Evolutionary conservation across 2,888 invertebrate species (phyloP).

Genomic region (Stenoptilia bipunctidactyla): DNA sequence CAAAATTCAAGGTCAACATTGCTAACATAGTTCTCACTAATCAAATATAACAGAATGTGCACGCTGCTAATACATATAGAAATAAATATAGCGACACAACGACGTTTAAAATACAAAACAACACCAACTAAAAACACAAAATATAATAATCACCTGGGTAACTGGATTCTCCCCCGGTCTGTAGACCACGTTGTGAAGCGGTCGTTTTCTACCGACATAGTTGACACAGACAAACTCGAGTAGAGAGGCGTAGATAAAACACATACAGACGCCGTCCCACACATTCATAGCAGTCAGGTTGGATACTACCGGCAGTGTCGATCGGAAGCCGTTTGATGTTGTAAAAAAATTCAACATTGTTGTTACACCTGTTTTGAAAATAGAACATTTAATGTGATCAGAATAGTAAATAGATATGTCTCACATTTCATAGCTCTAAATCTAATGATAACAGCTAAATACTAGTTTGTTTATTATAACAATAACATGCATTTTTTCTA

Average conservation of each 20-base stretch:
- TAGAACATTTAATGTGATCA: no score
- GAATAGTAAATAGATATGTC: no score
- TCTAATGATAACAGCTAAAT: not conserved
- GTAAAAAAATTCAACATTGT: conserved; percentile 99
- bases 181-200: conserved; percentile 90
- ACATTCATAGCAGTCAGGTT: conserved; percentile 96
- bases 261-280: conserved; percentile 97
- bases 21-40: no score
- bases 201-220: conserved; percentile 92
- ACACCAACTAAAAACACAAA: conserved; percentile 5
- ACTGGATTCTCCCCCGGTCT: conserved; percentile 92
- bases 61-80: no score
- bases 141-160: conserved; percentile 78
- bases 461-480: not conserved
- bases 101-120: conserved; percentile 11
- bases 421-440: not conserved
- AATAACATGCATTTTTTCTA: not conserved
- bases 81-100: conserved; percentile 3
- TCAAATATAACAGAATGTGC: no score
- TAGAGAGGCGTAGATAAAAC: conserved; percentile 95
- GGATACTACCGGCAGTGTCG: conserved; percentile 92
- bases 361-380: conserved; percentile 81
- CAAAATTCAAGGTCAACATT: no score
- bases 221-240: conserved; percentile 96
- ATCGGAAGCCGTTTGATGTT: conserved; percentile 92